These are phyloP conservation scores for Margaritifera margaritifera DNA, from an alignment of 2,888 invertebrate genomes.

Conservation along the genomic window DNA sequence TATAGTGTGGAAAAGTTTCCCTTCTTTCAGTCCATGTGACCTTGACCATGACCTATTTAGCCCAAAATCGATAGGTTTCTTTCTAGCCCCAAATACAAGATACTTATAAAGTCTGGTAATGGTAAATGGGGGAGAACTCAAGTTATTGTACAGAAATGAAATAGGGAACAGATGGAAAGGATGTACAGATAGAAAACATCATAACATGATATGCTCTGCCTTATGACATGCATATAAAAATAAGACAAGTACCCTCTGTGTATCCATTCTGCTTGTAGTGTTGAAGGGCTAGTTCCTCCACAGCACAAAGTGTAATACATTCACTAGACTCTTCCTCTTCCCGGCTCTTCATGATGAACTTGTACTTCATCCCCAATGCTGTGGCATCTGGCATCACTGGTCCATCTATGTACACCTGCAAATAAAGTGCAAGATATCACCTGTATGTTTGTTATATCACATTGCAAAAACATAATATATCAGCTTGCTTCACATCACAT, in stretches of 20 bases:
- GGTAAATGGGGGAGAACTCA: too few relatives aligned
- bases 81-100: too few relatives aligned
- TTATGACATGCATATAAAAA: not conserved
- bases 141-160: too few relatives aligned
- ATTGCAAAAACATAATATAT: not conserved
- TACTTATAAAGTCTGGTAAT: too few relatives aligned
- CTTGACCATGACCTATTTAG: too few relatives aligned
- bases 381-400: slow-evolving; percentile 58
- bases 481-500: not conserved
- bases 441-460: not conserved
- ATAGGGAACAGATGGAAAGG: too few relatives aligned
- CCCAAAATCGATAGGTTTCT: too few relatives aligned
- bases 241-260: slow-evolving; percentile 70
- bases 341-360: slow-evolving; percentile 60
- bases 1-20: too few relatives aligned
- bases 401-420: slow-evolving; percentile 60
- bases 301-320: slow-evolving; percentile 74
- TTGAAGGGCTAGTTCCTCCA: slow-evolving; percentile 77
- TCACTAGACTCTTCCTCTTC: slow-evolving; percentile 62
- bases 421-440: not conserved
- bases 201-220: too few relatives aligned
- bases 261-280: slow-evolving; percentile 76
- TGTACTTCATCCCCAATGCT: slow-evolving; percentile 62
- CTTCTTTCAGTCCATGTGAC: too few relatives aligned
- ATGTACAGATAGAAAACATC: too few relatives aligned